Percentiles rank a stretch among this genome's conserved stretches.
Evolutionary conservation across 2,797 vertebrate species (phyloP).

Genomic region (Platalea minor): DNA sequence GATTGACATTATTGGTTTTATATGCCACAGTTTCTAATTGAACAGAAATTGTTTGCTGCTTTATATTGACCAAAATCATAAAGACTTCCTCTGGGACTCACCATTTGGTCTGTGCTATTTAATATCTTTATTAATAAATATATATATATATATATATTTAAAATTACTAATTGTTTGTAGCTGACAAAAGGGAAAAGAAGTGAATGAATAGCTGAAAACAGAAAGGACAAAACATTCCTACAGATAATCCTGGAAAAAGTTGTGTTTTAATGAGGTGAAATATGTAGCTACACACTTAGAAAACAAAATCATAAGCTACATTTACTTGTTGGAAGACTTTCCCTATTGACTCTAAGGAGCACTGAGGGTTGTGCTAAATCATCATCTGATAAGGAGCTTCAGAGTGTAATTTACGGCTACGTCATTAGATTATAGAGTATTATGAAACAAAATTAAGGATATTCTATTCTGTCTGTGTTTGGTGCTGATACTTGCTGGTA

Average conservation of each 20-base stretch:
- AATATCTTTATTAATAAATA: neutral
- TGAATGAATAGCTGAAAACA: neutral
- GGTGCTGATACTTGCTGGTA: neutral
- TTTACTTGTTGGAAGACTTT: neutral
- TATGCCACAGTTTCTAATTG: neutral
- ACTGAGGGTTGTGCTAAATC: neutral
- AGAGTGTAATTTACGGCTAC: neutral
- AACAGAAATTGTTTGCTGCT: neutral
- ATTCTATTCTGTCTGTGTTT: neutral
- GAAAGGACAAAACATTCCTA: neutral
- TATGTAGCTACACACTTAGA: neutral
- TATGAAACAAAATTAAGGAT: neutral
- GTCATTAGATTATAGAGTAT: neutral
- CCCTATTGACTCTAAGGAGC: neutral
- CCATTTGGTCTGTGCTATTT: fast-evolving
- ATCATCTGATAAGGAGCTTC: neutral
- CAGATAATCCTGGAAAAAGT: neutral
- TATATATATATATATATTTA: neutral
- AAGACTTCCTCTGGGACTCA: neutral
- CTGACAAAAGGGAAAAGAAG: neutral
- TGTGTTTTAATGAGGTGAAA: neutral
- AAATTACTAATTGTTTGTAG: neutral
- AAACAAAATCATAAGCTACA: neutral
- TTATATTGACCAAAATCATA: neutral
- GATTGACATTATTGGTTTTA: fast-evolving